Evolutionary conservation across 2,113 vertebrate species (phyloP).

Genomic region (Gobio gobio): DNA sequence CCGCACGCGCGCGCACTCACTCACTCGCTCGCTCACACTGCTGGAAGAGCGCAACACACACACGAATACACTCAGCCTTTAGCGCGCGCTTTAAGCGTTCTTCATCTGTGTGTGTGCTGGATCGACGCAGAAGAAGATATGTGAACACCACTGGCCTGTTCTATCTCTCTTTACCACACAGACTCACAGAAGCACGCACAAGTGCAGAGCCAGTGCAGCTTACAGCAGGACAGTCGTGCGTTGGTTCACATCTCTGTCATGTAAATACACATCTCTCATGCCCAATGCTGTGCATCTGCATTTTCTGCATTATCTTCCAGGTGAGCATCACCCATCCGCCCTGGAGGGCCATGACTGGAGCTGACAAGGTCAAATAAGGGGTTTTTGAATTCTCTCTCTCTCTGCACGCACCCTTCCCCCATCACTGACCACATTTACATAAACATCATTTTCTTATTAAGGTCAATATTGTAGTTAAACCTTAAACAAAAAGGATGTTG

Average conservation of each 20-base stretch:
- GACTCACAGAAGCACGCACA: constrained; percentile 28
- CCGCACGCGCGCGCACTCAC: constrained; percentile 3
- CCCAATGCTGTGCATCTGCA: neutral
- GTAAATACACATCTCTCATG: neutral
- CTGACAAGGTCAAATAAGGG: constrained; percentile 42
- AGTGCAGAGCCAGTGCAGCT: constrained; percentile 28
- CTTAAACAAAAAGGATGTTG: neutral
- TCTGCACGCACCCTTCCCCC: neutral
- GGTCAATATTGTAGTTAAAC: neutral
- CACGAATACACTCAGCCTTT: constrained; percentile 1
- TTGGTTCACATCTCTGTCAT: constrained; percentile 1
- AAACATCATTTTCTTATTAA: neutral
- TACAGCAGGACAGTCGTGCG: neutral
- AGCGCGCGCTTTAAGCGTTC: neutral
- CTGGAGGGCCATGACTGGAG: constrained; percentile 11
- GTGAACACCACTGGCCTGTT: neutral
- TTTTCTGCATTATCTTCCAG: constrained; percentile 10
- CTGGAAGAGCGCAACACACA: constrained; percentile 29
- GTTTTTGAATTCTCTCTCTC: constrained; percentile 6
- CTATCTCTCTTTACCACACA: neutral
- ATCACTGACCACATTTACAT: neutral
- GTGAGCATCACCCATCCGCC: constrained; percentile 9
- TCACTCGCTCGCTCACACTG: constrained; percentile 25
- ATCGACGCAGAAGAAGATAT: constrained; percentile 5
- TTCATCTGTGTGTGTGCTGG: constrained; percentile 7